A percentile compares a stretch with the other conserved stretches of the same genome.
Conservation (phyloP, 1,140 invertebrate genomes). For the Drosophila obscura region DNA sequence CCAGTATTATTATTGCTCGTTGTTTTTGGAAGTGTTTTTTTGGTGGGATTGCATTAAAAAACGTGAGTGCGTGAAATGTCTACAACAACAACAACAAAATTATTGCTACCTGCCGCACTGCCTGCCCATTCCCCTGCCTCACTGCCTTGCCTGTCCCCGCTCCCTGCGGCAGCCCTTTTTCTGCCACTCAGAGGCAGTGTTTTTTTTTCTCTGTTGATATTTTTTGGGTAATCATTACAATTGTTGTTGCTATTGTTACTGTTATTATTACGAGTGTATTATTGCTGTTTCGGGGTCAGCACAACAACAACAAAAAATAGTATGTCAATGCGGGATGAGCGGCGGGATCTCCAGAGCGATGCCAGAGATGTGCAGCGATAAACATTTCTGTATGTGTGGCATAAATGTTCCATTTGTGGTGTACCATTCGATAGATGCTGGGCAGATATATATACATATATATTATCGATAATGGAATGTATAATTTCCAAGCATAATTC, state of each 20-base stretch:
- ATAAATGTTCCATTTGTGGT: too few relatives aligned
- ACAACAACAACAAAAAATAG: constrained; percentile 14
- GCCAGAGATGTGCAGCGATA: too few relatives aligned
- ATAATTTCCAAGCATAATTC: too few relatives aligned
- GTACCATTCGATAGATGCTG: too few relatives aligned
- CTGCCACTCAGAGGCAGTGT: not conserved
- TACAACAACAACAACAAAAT: constrained; percentile 40
- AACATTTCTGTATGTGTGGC: too few relatives aligned
- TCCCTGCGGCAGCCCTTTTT: too few relatives aligned
- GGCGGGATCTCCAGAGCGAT: not conserved
- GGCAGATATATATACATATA: too few relatives aligned
- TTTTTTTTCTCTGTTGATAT: constrained; percentile 25
- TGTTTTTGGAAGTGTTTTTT: not conserved
- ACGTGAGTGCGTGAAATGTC: constrained; percentile 77
- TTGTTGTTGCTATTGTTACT: constrained; percentile 46
- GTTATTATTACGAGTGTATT: constrained; percentile 20
- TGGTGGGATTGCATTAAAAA: constrained; percentile 73
- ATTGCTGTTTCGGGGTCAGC: constrained; percentile 51
- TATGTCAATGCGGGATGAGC: constrained; percentile 58
- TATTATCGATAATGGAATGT: too few relatives aligned
- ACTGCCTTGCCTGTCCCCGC: too few relatives aligned
- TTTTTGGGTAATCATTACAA: constrained; percentile 41
- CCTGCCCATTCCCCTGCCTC: too few relatives aligned
- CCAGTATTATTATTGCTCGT: constrained; percentile 30
- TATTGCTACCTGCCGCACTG: constrained; percentile 7